Evolutionary conservation across 2,797 vertebrate species (phyloP).

Genomic region (Lates japonicus): DNA sequence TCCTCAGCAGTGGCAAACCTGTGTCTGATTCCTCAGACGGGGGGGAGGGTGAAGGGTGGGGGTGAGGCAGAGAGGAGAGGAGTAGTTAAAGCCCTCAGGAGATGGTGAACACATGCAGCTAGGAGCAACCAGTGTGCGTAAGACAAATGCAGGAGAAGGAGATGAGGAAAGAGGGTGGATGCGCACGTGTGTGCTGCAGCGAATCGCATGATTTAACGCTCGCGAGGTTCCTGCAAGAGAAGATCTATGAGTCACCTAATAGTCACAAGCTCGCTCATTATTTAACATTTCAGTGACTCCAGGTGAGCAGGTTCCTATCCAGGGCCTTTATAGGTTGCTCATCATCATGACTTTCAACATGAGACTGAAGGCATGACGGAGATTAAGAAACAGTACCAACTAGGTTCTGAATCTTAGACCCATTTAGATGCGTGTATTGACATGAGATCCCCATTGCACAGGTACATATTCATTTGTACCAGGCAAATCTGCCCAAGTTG

Average conservation of each 20-base stretch:
- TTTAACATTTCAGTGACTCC: constrained; percentile 50
- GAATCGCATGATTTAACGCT: constrained; percentile 38
- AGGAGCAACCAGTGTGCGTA: constrained; percentile 56
- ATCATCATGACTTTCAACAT: constrained; percentile 35
- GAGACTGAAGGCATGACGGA: background rate
- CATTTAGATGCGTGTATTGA: background rate
- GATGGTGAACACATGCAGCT: constrained; percentile 56
- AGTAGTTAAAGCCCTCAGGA: constrained; percentile 67
- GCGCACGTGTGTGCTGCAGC: background rate
- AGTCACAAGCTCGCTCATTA: constrained; percentile 67
- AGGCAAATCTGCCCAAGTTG: background rate
- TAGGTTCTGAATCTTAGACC: constrained; percentile 6
- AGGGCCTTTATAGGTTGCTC: background rate
- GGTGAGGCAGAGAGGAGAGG: constrained; percentile 38
- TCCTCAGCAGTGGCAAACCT: constrained; percentile 85
- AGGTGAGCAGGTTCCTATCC: constrained; percentile 36
- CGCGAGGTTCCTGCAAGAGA: constrained; percentile 32
- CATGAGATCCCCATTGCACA: background rate
- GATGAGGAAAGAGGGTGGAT: constrained; percentile 12
- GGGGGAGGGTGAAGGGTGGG: constrained; percentile 21
- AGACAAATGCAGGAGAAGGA: constrained; percentile 54
- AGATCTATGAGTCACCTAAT: constrained; percentile 73
- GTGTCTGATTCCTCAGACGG: constrained; percentile 79
- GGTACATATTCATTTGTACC: background rate
- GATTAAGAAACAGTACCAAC: background rate